phyloP scores from a whole-genome alignment of 2,888 invertebrate genomes.

The Scaptomyza flava region DNA sequence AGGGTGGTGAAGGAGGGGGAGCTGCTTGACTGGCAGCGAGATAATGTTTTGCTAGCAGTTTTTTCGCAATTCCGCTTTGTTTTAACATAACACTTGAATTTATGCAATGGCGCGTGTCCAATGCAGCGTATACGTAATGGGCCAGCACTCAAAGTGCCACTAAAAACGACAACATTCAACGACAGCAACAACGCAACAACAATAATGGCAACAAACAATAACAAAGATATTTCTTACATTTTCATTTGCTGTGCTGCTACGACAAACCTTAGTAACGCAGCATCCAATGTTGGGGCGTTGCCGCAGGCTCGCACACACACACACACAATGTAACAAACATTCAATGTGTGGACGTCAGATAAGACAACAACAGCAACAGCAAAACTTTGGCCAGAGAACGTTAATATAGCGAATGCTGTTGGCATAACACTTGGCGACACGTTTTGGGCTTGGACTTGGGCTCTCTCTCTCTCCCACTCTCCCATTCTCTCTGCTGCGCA shows the following conservation, averaged over 20 bases:
- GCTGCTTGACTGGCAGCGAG: conserved; percentile 38
- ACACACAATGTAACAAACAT: conserved; percentile 27
- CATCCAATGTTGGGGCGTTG: conserved; percentile 51
- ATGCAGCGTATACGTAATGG: conserved; percentile 78
- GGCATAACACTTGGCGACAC: conserved; percentile 71
- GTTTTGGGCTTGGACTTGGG: conserved; percentile 66
- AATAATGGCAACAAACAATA: conserved; percentile 56
- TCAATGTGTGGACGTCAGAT: conserved; percentile 56
- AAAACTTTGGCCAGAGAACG: conserved; percentile 65
- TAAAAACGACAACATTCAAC: conserved; percentile 56
- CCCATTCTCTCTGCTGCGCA: conserved; percentile 56
- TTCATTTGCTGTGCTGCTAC: conserved; percentile 48
- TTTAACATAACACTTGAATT: conserved; percentile 81
- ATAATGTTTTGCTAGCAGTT: conserved; percentile 46
- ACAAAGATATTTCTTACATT: conserved; percentile 70
- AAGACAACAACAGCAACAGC: conserved; percentile 58
- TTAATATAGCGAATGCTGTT: conserved; percentile 67
- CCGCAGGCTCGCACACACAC: conserved; percentile 41
- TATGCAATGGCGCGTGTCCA: conserved; percentile 81
- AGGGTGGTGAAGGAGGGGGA: too few relatives aligned
- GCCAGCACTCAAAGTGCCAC: conserved; percentile 70
- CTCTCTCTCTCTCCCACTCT: background rate
- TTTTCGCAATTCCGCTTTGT: conserved; percentile 78
- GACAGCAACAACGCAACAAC: conserved; percentile 37
- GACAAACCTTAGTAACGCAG: conserved; percentile 47